A percentile compares a stretch with the other conserved stretches of the same genome.
phyloP scores from a whole-genome alignment of 2,888 invertebrate genomes.

The Eueremaeus valkanovi region DNA sequence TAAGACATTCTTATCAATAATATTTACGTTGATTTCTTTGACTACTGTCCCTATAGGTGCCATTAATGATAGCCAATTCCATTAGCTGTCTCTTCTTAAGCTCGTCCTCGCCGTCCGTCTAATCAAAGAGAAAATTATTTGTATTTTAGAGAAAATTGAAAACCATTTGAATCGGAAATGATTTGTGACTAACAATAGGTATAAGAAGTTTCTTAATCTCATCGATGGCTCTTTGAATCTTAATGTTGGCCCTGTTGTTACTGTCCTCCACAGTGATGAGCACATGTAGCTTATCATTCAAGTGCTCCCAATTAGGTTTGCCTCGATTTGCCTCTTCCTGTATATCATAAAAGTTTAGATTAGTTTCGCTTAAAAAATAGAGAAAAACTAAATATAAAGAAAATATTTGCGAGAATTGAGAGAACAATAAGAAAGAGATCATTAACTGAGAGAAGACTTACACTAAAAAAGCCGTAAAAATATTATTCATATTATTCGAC shows the following conservation, averaged over 20 bases:
- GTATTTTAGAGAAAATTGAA: not conserved
- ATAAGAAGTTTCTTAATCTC: constrained; percentile 96
- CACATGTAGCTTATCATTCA: constrained; percentile 97
- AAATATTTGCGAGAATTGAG: not conserved
- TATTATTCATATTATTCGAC: not conserved
- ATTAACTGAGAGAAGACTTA: not conserved
- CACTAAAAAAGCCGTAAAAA: not conserved
- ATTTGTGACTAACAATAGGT: constrained; percentile 68
- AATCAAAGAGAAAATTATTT: constrained; percentile 54
- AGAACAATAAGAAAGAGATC: not conserved
- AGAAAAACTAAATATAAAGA: not conserved
- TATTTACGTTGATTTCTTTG: constrained; percentile 49
- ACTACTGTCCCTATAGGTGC: constrained; percentile 96
- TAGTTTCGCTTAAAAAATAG: constrained; percentile 6
- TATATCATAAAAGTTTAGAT: constrained; percentile 39
- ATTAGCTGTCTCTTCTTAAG: constrained; percentile 98
- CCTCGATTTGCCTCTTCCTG: constrained; percentile 99
- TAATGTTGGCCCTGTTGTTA: constrained; percentile 90
- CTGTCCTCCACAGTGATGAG: constrained; percentile 98
- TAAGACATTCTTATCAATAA: not conserved
- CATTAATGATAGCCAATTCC: constrained; percentile 99
- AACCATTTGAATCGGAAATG: not conserved
- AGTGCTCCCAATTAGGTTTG: constrained; percentile 99
- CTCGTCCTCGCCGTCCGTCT: constrained; percentile 99
- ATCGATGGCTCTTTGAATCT: constrained; percentile 90